Base-by-base conservation (phyloP, 1,140 invertebrate genomes). In the Pseudomyrmex concolor region DNA sequence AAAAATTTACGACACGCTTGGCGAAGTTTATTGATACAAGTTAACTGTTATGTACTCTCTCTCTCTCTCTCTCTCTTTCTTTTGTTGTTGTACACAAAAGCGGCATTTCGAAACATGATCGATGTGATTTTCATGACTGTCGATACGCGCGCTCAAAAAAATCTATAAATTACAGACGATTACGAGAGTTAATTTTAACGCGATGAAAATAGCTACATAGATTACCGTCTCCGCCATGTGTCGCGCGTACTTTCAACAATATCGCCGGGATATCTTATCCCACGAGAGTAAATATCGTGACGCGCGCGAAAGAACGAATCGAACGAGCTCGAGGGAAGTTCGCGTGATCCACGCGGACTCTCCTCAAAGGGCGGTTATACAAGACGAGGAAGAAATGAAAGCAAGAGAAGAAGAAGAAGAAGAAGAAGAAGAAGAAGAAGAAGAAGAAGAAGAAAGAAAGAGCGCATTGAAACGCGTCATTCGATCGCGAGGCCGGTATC, bases 391-490 rank as follows among this genome's bases (percentile, higher is more conserved):
- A 81, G 78, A 17, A 59, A 77, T 73, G 88, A 74, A 83, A 83
- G 81, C 17, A 68, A 50, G 81, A 81, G 67, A 15, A 84, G 71
- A 73, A 66, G 64, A 64, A 84, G 2, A 3, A 25, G 2, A 3
- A 25, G 25, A 83, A 89, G 84, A 57, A 82, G 81, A 80, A 62
- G 80, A 54, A 83, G 71, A 63, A 87, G 72, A 83, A 84, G 81
- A 15, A 70, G 43, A 76, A 76, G 62, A 22, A 84, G 83, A 55
- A 50, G 54, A 54, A 83, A 89, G 84, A 60, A 66, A 48, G 84
- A 87, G 68, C 70, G 91, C 91, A 93, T 92, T 93, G 91, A 93
- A 93, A 92, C 89, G 91, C 93, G 92, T 93, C 93, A 94, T 93
- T 92, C 91, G 92, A 94, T 94, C 92, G 88, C 90, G 85, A 90